Base-by-base conservation (phyloP, 2,888 invertebrate genomes). In the Tubulanus polymorphus region DNA sequence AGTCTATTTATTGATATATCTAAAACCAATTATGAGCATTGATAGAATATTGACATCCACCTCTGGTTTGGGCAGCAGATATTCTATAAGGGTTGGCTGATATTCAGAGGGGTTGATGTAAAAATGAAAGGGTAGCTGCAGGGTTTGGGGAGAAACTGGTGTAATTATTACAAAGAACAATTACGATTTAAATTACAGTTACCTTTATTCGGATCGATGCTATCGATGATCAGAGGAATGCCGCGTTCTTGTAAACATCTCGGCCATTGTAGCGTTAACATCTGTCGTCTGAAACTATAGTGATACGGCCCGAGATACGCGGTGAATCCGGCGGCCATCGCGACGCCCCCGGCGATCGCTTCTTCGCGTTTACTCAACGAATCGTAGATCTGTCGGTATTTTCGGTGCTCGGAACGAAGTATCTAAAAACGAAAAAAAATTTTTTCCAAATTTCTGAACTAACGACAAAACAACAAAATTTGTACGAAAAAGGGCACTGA, bases 261-360 rank as follows among this genome's bases (percentile, higher is more conserved):
- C 26, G 77, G 76, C 79, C 79, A 79, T 51, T 74, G 70, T 1
- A 73, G 68, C 2, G 76, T 76, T 46, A 79, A 62, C 75, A 79
- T 76, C 48, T 68, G 59, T 1, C 74, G 67, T 15, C 79, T 63
- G 67, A 78, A 75, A 65, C 66, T 72, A 60, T 77, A 74, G 57
- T 75, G 72, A 62, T 76, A 79, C 0, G 77, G 74, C 1, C 78
- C 79, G 0, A 79, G 71, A 62, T 79, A 79, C 3, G 68, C 71
- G 35, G 70, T 63, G 60, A 79, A 73, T 1, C 68, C 78, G 0
- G 74, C 68, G 0, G 77, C 74, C 64, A 77, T 70, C 2, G 75
- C 74, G 64, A 71, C 68, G 12, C 73, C 72, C 20, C 78, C 79
- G 1, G 72, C 63, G 10, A 77, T 66, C 12, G 73, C 65, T 46